Conservation (phyloP, 2,113 vertebrate genomes). For the Coptodon rendalli region DNA sequence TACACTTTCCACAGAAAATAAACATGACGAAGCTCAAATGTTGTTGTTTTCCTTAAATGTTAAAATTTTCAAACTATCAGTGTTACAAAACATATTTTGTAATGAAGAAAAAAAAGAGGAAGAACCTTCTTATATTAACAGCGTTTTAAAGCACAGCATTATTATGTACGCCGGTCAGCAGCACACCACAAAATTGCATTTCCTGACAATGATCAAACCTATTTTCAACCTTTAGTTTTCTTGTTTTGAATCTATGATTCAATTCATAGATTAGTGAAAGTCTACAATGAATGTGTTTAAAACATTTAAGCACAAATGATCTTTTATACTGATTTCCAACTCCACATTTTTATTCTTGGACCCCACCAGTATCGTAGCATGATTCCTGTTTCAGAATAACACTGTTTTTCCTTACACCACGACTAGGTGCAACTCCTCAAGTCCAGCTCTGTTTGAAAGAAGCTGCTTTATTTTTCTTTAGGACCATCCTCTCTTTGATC, state of each 20-base stretch:
- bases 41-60: neutral
- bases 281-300: neutral
- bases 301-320: neutral
- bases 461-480: neutral
- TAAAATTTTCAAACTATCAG: neutral
- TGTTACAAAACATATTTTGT: neutral
- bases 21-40: neutral
- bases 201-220: neutral
- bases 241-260: neutral
- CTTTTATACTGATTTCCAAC: neutral
- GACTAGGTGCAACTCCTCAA: neutral
- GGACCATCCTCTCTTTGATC: neutral
- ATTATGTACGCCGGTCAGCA: neutral
- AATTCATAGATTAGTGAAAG: neutral
- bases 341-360: neutral
- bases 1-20: neutral
- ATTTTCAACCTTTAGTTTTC: neutral
- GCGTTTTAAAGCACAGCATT: neutral
- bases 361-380: neutral
- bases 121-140: neutral
- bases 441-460: neutral
- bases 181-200: rapidly evolving
- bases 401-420: neutral
- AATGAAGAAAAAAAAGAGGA: neutral
- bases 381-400: neutral